Evolutionary conservation across 2,797 vertebrate species (phyloP).

Genomic region (Danio kyathit): DNA sequence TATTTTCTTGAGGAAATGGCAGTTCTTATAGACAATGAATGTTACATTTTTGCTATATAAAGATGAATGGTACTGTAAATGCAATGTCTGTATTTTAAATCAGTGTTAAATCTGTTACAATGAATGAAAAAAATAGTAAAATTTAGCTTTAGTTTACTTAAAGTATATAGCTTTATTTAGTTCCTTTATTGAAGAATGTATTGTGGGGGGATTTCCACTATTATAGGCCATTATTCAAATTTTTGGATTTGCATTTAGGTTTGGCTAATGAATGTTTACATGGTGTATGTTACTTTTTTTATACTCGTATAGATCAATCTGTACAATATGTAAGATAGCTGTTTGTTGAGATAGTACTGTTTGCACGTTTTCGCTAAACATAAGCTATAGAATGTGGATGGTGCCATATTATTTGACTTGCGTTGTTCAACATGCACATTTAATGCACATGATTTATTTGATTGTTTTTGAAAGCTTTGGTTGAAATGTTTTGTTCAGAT

Average conservation of each 20-base stretch:
- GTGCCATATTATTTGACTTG: not conserved
- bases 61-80: slow-evolving; percentile 12
- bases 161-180: not conserved
- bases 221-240: not conserved
- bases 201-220: slow-evolving; percentile 1
- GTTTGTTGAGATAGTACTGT: slow-evolving; percentile 41
- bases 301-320: slow-evolving; percentile 63
- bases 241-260: not conserved
- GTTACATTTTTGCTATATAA: not conserved
- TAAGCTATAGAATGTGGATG: slow-evolving; percentile 72
- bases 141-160: not conserved
- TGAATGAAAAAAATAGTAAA: not conserved
- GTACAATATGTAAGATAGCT: slow-evolving; percentile 62
- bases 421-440: not conserved
- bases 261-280: slow-evolving; percentile 72
- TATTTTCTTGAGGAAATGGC: not conserved
- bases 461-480: not conserved
- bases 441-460: not conserved
- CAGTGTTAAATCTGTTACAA: not conserved
- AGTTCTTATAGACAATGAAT: not conserved
- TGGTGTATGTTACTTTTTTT: slow-evolving; percentile 74
- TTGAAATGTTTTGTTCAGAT: not conserved
- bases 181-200: not conserved
- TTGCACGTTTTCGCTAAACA: slow-evolving; percentile 68
- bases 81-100: not conserved